Evolutionary conservation across 2,888 invertebrate genomes (phyloP).

Genomic region (Meandrusa payeni): DNA sequence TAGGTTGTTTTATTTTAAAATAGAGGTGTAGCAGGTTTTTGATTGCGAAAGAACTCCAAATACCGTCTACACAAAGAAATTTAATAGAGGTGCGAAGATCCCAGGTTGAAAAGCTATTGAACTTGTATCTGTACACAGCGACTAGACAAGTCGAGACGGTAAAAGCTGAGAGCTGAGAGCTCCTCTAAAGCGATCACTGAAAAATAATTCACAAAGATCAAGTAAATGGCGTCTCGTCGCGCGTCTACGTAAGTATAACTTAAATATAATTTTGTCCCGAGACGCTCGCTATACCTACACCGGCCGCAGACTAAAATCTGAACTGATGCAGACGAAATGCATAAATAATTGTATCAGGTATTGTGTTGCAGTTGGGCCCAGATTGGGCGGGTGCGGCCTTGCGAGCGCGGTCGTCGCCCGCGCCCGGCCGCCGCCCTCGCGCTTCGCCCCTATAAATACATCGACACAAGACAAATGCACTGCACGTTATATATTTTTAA

Average conservation of each 20-base stretch:
- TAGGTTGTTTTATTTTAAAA: too few relatives aligned
- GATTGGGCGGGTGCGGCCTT: slow-evolving; percentile 33
- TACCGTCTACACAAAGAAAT: too few relatives aligned
- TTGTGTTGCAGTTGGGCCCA: slow-evolving; percentile 29
- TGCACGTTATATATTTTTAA: slow-evolving; percentile 47
- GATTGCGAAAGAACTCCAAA: too few relatives aligned
- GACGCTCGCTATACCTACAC: slow-evolving; percentile 7
- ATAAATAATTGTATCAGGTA: slow-evolving; percentile 23
- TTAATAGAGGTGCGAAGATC: too few relatives aligned
- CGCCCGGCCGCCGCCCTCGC: slow-evolving; percentile 36
- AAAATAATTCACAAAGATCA: too few relatives aligned
- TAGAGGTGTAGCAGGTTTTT: too few relatives aligned
- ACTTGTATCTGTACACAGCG: neutral
- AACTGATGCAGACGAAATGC: slow-evolving; percentile 24
- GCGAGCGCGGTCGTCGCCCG: slow-evolving; percentile 38
- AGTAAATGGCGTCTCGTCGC: neutral
- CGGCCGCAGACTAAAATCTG: slow-evolving; percentile 16
- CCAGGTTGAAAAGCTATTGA: neutral
- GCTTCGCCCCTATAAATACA: slow-evolving; percentile 64
- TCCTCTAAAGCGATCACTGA: too few relatives aligned
- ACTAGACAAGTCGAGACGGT: too few relatives aligned
- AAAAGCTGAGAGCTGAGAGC: too few relatives aligned
- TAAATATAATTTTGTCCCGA: slow-evolving; percentile 13
- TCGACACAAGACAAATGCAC: slow-evolving; percentile 61
- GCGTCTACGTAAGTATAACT: neutral